phyloP scores from a whole-genome alignment of 2,888 invertebrate species.

The Hyposoter dolosus region DNA sequence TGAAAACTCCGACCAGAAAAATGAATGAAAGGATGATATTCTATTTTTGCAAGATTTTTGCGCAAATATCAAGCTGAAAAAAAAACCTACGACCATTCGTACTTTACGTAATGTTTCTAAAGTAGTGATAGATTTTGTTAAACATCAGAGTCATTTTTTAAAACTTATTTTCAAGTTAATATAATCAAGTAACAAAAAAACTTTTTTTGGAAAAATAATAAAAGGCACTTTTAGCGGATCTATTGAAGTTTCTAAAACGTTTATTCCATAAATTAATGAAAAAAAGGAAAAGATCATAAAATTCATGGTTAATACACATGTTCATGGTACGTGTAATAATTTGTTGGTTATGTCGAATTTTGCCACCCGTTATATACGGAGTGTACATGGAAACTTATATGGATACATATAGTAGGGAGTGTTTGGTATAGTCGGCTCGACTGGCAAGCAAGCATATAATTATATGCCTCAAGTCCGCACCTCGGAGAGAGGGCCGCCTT shows the following conservation, averaged over 20 bases:
- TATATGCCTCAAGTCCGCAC: conserved; percentile 81
- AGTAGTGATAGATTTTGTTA: too few relatives aligned
- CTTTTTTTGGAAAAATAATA: too few relatives aligned
- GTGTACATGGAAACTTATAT: conserved; percentile 72
- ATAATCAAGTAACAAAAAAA: too few relatives aligned
- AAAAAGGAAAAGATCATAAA: background rate
- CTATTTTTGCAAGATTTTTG: too few relatives aligned
- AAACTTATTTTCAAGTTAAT: too few relatives aligned
- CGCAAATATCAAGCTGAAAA: too few relatives aligned
- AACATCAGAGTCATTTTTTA: too few relatives aligned
- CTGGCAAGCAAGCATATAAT: conserved; percentile 77
- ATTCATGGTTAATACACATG: background rate
- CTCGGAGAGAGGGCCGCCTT: conserved; percentile 79
- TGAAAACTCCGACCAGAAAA: too few relatives aligned
- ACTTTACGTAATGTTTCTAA: too few relatives aligned
- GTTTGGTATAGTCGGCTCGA: conserved; percentile 39
- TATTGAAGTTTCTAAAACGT: background rate
- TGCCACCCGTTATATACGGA: conserved; percentile 75
- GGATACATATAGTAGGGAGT: conserved; percentile 70
- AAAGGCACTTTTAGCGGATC: too few relatives aligned
- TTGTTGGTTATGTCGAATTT: background rate
- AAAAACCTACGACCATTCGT: too few relatives aligned
- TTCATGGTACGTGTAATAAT: background rate
- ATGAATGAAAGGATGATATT: too few relatives aligned
- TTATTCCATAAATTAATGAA: background rate